These are phyloP conservation scores for Candidula unifasciata DNA, from an alignment of 2,888 invertebrate genomes.

Conservation along the genomic window DNA sequence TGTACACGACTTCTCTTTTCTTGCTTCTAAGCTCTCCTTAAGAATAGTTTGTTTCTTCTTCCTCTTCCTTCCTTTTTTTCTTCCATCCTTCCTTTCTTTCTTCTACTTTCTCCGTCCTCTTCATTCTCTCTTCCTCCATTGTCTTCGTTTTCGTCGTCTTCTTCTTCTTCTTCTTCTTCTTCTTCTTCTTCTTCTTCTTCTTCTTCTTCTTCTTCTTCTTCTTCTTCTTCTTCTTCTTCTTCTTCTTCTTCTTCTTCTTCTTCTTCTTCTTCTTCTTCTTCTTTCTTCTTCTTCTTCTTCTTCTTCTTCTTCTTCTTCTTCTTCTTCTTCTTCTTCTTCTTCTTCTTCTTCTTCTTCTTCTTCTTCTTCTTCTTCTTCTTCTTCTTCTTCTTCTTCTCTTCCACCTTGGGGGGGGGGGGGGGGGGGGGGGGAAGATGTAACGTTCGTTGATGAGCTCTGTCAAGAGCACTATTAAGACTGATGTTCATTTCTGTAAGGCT, in stretches of 20 bases:
- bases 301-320: no score
- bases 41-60: no score
- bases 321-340: no score
- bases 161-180: not conserved
- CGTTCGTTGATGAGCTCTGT: no score
- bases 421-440: no score
- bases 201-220: not conserved
- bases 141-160: not conserved
- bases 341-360: not conserved
- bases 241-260: not conserved
- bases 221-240: not conserved
- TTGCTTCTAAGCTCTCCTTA: no score
- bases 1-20: no score
- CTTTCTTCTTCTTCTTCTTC: no score
- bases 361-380: not conserved
- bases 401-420: no score
- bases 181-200: not conserved
- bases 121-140: constrained; percentile 1
- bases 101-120: constrained; percentile 21
- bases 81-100: constrained; percentile 17
- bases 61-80: constrained; percentile 10
- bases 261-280: not conserved
- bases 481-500: no score
- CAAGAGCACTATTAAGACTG: no score
- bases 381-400: not conserved